phyloP scores from a whole-genome alignment of 2,888 invertebrate species.

The Tinea trinotella region DNA sequence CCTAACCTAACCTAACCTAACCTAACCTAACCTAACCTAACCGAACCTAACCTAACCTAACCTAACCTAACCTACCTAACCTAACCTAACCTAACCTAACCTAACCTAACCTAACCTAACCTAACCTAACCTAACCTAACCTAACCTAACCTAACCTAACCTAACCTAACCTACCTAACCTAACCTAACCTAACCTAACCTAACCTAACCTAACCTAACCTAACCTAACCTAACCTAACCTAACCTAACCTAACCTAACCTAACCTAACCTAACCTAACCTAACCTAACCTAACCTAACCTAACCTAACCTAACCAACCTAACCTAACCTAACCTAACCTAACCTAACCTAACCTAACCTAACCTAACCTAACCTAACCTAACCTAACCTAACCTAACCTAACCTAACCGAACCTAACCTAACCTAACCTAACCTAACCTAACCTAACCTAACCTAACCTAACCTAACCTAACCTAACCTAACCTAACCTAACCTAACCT shows the following conservation, averaged over 20 bases:
- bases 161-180: too few relatives aligned
- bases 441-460: background rate
- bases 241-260: background rate
- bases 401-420: too few relatives aligned
- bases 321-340: conserved; percentile 15
- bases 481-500: background rate
- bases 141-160: background rate
- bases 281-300: conserved; percentile 22
- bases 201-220: background rate
- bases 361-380: background rate
- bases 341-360: background rate
- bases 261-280: conserved; percentile 19
- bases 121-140: background rate
- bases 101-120: background rate
- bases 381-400: background rate
- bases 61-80: too few relatives aligned
- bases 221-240: background rate
- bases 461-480: background rate
- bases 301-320: too few relatives aligned
- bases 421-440: background rate
- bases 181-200: background rate
- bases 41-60: too few relatives aligned
- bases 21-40: background rate
- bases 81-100: background rate
- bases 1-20: conserved; percentile 23